These are phyloP conservation scores for Eurosta solidaginis DNA, from an alignment of 1,140 invertebrate species.

Conservation along the genomic window DNA sequence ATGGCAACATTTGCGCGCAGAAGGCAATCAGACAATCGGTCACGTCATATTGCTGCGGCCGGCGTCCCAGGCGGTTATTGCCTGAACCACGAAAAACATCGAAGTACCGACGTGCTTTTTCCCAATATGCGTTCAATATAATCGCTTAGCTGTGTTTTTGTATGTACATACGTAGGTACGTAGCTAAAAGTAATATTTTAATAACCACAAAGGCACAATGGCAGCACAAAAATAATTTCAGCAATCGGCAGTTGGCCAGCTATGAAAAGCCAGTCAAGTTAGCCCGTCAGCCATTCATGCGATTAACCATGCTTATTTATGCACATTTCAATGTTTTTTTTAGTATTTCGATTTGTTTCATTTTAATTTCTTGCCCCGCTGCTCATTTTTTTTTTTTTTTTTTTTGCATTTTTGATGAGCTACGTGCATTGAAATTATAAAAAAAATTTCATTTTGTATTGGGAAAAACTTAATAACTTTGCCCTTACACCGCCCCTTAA, in stretches of 20 bases:
- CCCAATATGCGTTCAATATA: constrained; percentile 24
- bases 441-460: neutral
- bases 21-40: neutral
- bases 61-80: neutral
- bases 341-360: constrained; percentile 10
- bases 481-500: neutral
- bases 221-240: constrained; percentile 14
- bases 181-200: constrained; percentile 12
- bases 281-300: neutral
- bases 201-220: constrained; percentile 26
- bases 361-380: neutral
- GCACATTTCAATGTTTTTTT: constrained; percentile 14
- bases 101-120: neutral
- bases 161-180: no score
- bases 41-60: constrained; percentile 2
- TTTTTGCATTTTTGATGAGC: constrained; percentile 14
- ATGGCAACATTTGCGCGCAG: neutral
- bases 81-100: neutral
- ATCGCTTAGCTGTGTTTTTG: no score
- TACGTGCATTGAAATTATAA: constrained; percentile 16
- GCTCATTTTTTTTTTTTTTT: neutral
- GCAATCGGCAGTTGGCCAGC: neutral
- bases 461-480: constrained; percentile 23
- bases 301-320: constrained; percentile 16
- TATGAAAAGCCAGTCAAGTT: no score